Base-by-base conservation (phyloP, 1,140 invertebrate species). In the Cotesia chilonis region DNA sequence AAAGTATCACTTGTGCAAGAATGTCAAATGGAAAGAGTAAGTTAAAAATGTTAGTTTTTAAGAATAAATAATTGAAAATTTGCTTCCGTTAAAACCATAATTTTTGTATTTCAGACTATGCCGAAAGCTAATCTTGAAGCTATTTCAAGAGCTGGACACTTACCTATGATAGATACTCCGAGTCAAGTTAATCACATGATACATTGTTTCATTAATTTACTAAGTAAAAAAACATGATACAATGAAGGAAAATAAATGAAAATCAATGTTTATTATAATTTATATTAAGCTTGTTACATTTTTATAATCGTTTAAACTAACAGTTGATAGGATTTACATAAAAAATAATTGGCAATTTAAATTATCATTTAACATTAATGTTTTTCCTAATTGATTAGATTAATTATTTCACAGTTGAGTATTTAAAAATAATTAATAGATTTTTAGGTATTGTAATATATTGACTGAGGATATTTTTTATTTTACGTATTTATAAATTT, bases 11-110 rank as follows among this genome's bases (percentile, higher is more conserved):
- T 93, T 73, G 89, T 92, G 28, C 92, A 94, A 76, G 92, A 92
- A 84, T 90, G 92, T 77, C 92, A 93, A 83, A 94, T 94, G 92
- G 90, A 92, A 83, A 88, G 91, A 81, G 91, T 92, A 82, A 84
- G 85, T 78, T 12, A 10, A 60, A 38, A 41, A 14, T 47, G 4
- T 9, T 10, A 9, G n/a, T 67, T 9, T 52, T 37, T 5, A 68
- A 36, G 52, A 1, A 68, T 38, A 37, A 20, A 67, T 28, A 35
- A 52, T n/a, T 20, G 28, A 35, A 0, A 67, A n/a, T 76, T 37
- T 38, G 20, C 57, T 74, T 72, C 4, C 17, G 68, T 51, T 20
- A n/a, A 10, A 65, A 69, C 10, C 35, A 68, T 73, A 51, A 70
- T 68, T 72, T 76, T 67, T 51, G 66, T 74, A 28, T 86, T 89